Evolutionary conservation across 2,888 invertebrate genomes (phyloP), one percentile per base, ranked within the genome.

Genomic region (Calliscelio sp.): DNA sequence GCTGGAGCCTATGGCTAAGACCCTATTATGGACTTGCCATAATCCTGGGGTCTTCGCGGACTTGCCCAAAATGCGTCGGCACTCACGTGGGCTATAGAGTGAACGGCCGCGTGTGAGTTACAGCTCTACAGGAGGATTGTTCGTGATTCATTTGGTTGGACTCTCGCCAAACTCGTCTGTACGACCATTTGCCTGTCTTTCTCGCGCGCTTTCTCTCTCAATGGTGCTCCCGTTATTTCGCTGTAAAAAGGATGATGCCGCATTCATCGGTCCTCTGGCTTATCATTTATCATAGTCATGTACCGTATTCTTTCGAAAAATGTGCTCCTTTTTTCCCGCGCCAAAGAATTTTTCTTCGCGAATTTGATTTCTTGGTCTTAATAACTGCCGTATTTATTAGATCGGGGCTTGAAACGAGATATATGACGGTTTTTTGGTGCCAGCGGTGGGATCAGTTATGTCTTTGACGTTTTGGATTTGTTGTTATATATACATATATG

Each of bases 111-210:
- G 86, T 86, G 83, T 86, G 87, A 89, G 87, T 89, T 87, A 89
- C 87, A 84, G 86, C 86, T 88, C 82, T 82, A 84, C 87, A 84
- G 81, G 74, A 78, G 84, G 86, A 85, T 89, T 88, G 83, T 88
- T 89, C 87, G 88, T 88, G 88, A 90, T 90, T 90, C 90, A 87
- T 90, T 89, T 89, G 88, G 87, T 87, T 91, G 91, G 90, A 90
- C 86, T 77, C 65, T 70, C 68, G 89, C 91, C 90, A 91, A 89
- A 89, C 88, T 86, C 85, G 87, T 88, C 86, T 46, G 77, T 77
- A 77, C 66, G 66, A 68, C 77, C 59, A 68, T 77, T 77, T 68
- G 77, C 57, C 75, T 71, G 51, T 35, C 59, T 49, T 59, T 32
- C 51, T 73, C 73, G 7, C 35, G 24, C 41, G 53, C 53, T 70